These are phyloP conservation scores for Lycaon pictus DNA, from an alignment of 2,113 vertebrate genomes.

Conservation along the genomic window DNA sequence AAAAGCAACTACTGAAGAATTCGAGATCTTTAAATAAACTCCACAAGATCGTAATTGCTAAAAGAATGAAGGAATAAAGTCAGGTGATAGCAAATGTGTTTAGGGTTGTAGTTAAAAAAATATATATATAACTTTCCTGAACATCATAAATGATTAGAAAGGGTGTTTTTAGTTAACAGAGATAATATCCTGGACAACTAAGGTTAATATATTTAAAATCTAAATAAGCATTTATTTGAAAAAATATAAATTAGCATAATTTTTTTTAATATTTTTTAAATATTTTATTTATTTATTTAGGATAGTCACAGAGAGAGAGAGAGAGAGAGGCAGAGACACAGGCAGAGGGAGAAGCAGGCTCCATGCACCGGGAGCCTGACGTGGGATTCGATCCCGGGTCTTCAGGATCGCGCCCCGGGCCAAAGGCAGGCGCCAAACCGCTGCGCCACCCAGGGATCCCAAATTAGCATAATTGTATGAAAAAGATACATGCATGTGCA, in stretches of 20 bases:
- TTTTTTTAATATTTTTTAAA: too few relatives aligned
- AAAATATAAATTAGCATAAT: neutral
- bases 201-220: neutral
- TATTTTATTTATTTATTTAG: too few relatives aligned
- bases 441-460: too few relatives aligned
- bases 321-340: too few relatives aligned
- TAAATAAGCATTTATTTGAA: neutral
- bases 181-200: neutral
- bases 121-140: neutral
- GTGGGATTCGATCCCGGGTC: too few relatives aligned
- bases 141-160: neutral
- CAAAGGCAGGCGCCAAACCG: too few relatives aligned
- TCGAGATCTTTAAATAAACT: neutral
- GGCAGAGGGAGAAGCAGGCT: too few relatives aligned
- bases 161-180: neutral
- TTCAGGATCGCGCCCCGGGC: too few relatives aligned
- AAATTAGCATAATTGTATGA: neutral
- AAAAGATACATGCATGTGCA: neutral
- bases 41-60: neutral
- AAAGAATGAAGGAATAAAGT: neutral
- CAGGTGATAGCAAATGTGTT: neutral
- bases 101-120: neutral
- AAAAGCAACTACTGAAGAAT: neutral
- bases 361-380: too few relatives aligned
- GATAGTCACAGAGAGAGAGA: too few relatives aligned